Percentiles rank a stretch among this genome's conserved stretches.
Evolutionary conservation across 1,140 invertebrate species (phyloP).

Genomic region (Tenebrio molitor): DNA sequence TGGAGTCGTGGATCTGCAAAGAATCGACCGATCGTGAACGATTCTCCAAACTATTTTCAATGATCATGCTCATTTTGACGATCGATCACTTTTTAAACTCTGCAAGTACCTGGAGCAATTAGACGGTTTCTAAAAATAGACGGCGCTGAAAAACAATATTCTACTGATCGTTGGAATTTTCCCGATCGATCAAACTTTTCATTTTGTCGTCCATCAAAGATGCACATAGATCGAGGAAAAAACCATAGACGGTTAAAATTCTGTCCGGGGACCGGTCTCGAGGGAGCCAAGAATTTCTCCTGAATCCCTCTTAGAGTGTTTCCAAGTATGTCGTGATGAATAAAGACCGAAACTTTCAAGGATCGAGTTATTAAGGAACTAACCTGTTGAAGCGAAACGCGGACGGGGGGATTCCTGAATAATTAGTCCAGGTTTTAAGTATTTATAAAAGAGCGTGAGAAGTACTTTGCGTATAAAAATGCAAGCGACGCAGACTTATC

Average conservation of each 20-base stretch:
- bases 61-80: too few species aligned
- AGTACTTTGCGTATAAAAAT: background rate
- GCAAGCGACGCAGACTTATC: background rate
- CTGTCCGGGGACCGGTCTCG: background rate
- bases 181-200: background rate
- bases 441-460: conserved; percentile 23
- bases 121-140: too few species aligned
- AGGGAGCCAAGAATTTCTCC: conserved; percentile 4
- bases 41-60: too few species aligned
- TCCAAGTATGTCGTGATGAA: background rate
- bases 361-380: conserved; percentile 17
- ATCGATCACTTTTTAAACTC: too few species aligned
- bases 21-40: conserved; percentile 1
- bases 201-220: conserved; percentile 11
- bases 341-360: conserved; percentile 17
- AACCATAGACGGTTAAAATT: background rate
- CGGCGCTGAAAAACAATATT: too few species aligned
- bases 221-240: conserved; percentile 7
- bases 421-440: conserved; percentile 13
- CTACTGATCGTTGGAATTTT: conserved; percentile 17
- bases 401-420: conserved; percentile 1
- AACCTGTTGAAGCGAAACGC: conserved; percentile 17
- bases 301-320: background rate
- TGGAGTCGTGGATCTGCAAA: conserved; percentile 82
- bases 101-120: too few species aligned